Conservation (phyloP, 2,113 vertebrate genomes). For the Tachuris rubrigastra region DNA sequence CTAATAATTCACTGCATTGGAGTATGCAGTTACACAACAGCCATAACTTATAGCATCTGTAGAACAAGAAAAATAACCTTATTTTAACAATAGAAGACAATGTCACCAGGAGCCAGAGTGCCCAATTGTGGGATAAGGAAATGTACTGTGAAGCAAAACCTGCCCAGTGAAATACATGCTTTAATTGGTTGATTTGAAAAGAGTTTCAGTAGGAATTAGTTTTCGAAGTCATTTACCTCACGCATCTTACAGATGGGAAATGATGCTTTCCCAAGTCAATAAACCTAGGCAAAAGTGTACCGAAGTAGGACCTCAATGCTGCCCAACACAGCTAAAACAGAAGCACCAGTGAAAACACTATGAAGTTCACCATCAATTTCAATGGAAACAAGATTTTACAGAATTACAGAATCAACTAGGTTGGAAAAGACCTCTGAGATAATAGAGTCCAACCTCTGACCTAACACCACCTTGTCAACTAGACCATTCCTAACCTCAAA, state of each 20-base stretch:
- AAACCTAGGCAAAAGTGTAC: background rate
- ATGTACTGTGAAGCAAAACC: background rate
- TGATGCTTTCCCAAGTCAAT: background rate
- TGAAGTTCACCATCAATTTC: background rate
- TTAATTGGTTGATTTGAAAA: background rate
- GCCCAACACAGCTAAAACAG: background rate
- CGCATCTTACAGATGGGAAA: background rate
- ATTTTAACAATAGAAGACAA: background rate
- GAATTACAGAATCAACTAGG: no score
- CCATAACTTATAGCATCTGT: background rate
- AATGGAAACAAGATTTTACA: background rate
- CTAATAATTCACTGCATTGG: background rate
- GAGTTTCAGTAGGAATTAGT: background rate
- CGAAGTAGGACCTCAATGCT: background rate
- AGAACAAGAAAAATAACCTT: background rate
- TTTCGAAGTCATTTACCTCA: background rate
- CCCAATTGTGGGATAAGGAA: background rate
- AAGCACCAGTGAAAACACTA: background rate
- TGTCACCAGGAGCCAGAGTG: background rate
- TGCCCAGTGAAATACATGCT: background rate
- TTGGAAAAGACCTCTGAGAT: no score
- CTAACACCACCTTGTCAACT: no score
- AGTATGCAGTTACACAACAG: background rate
- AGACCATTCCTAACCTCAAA: background rate
- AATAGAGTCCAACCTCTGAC: no score